A percentile compares a stretch with the other conserved stretches of the same genome.
Conservation (phyloP, 2,113 vertebrate species). For the Gadus macrocephalus region DNA sequence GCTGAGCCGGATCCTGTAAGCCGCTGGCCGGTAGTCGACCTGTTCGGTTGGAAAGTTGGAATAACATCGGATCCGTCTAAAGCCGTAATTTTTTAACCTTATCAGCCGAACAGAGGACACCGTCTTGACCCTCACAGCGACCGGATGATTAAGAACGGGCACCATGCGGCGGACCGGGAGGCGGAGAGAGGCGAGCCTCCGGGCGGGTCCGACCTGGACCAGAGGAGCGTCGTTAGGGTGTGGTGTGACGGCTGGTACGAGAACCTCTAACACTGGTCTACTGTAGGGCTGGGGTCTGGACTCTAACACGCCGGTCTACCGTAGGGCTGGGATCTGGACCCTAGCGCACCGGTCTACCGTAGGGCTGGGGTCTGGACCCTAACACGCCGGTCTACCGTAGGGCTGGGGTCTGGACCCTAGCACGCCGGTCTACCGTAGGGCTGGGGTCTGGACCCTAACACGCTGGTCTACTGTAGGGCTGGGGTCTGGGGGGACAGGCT, state of each 20-base stretch:
- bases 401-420: no score
- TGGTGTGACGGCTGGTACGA: slow-evolving; percentile 97
- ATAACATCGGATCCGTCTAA: background rate
- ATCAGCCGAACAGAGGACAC: background rate
- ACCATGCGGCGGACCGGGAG: slow-evolving; percentile 41
- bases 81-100: background rate
- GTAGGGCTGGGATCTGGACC: no score
- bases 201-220: slow-evolving; percentile 17
- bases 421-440: no score
- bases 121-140: background rate
- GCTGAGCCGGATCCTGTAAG: no score
- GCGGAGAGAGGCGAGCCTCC: slow-evolving; percentile 12
- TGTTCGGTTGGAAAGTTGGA: background rate
- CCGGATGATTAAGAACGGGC: slow-evolving; percentile 83
- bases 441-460: no score
- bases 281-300: background rate
- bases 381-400: no score
- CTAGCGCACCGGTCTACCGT: no score
- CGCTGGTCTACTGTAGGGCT: no score
- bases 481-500: no score
- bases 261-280: no score
- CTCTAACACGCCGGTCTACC: background rate
- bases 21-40: no score
- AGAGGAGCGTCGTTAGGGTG: slow-evolving; percentile 74
- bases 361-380: no score